A percentile compares a stretch with the other conserved stretches of the same genome.
Conservation (phyloP, 2,113 vertebrate species). For the Pangasianodon gigas region DNA sequence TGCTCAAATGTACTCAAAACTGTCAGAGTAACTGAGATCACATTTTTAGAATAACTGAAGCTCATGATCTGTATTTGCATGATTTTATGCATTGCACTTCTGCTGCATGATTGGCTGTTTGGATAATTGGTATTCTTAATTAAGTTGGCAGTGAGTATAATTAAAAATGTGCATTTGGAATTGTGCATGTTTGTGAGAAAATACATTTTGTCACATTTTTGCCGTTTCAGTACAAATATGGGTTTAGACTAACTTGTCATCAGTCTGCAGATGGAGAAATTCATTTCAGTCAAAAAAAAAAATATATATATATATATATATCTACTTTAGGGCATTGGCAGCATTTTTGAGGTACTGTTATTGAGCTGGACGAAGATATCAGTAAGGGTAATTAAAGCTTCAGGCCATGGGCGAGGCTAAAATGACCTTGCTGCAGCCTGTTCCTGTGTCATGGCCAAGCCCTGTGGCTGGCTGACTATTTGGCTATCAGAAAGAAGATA, state of each 20-base stretch:
- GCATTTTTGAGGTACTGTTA: background rate
- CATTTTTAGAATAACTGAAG: background rate
- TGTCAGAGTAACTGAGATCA: background rate
- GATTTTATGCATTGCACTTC: background rate
- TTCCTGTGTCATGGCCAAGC: slow-evolving; percentile 39
- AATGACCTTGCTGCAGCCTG: slow-evolving; percentile 25
- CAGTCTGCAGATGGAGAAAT: background rate
- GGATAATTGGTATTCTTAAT: background rate
- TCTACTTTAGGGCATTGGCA: background rate
- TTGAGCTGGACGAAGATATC: background rate
- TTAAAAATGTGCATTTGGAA: background rate
- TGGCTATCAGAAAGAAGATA: slow-evolving; percentile 59
- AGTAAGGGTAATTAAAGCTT: slow-evolving; percentile 1
- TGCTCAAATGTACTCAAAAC: background rate
- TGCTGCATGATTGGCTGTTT: no score
- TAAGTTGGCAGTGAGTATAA: background rate
- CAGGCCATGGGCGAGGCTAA: background rate
- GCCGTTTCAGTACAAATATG: background rate
- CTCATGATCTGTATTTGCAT: no score
- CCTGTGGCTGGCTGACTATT: slow-evolving; percentile 60
- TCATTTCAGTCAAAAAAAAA: background rate
- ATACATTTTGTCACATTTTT: background rate
- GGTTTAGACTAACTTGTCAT: background rate
- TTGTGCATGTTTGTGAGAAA: background rate
- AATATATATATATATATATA: background rate